Evolutionary conservation across 1,140 invertebrate species (phyloP).

Genomic region (Phthorimaea operculella): DNA sequence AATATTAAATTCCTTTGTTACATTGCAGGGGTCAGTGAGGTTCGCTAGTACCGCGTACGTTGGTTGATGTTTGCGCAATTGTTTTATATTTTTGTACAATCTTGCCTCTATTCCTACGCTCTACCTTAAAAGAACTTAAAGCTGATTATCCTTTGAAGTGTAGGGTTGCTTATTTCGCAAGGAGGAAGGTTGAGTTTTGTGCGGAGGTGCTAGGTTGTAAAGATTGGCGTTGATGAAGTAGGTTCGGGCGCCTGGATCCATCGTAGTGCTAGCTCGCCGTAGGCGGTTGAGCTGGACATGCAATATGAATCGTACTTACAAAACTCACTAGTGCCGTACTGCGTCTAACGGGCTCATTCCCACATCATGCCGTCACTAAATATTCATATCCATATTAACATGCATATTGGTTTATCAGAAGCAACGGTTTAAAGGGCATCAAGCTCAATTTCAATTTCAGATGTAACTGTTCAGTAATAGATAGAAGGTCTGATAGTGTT

Average conservation of each 20-base stretch:
- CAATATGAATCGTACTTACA: conserved; percentile 54
- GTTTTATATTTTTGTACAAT: conserved; percentile 58
- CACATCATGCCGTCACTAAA: background rate
- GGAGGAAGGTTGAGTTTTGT: no score
- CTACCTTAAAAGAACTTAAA: no score
- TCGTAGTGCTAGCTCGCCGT: conserved; percentile 38
- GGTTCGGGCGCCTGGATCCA: conserved; percentile 31
- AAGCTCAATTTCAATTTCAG: background rate
- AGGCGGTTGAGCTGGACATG: conserved; percentile 57
- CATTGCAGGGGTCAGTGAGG: conserved; percentile 49
- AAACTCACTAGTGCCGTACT: conserved; percentile 36
- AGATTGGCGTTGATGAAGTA: background rate
- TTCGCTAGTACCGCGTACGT: conserved; percentile 39
- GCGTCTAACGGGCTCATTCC: background rate
- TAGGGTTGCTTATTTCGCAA: no score
- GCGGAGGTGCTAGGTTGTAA: background rate
- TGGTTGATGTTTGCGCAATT: conserved; percentile 52
- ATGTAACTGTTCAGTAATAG: background rate
- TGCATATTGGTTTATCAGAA: background rate
- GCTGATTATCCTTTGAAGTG: no score
- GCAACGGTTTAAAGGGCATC: background rate
- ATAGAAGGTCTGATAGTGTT: background rate
- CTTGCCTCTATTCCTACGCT: conserved; percentile 7
- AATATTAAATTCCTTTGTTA: conserved; percentile 22
- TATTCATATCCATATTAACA: background rate